These are phyloP conservation scores for Parnassius smintheus DNA, from an alignment of 2,888 invertebrate genomes.

Conservation along the genomic window DNA sequence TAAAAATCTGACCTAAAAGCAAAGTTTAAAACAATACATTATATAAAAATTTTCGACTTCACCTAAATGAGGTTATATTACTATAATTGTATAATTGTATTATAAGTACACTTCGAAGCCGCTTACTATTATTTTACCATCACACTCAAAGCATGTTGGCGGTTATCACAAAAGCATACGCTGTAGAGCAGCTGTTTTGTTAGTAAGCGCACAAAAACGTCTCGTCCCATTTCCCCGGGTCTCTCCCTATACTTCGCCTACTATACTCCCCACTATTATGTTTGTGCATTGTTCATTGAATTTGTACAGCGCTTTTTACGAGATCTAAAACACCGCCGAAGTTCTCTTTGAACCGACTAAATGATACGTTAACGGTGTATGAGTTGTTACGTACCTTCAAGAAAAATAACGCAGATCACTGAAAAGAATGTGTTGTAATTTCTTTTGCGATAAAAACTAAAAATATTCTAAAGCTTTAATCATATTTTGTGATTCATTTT, in stretches of 20 bases:
- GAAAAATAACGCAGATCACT: constrained; percentile 29
- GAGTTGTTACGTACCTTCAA: constrained; percentile 29
- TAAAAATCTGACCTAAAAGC: no score
- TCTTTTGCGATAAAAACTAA: background rate
- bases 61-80: constrained; percentile 10
- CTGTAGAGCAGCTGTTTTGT: constrained; percentile 33
- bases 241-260: constrained; percentile 11
- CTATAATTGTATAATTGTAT: no score
- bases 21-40: no score
- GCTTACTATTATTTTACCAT: constrained; percentile 26
- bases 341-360: constrained; percentile 43
- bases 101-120: constrained; percentile 10
- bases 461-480: background rate
- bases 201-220: constrained; percentile 47
- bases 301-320: constrained; percentile 41
- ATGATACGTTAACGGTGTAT: constrained; percentile 44
- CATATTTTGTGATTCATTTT: background rate
- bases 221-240: constrained; percentile 33
- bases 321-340: constrained; percentile 37
- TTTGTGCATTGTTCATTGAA: constrained; percentile 54
- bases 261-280: constrained; percentile 37
- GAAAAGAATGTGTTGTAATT: background rate
- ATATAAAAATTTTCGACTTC: background rate
- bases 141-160: constrained; percentile 20
- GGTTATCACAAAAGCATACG: constrained; percentile 26